phyloP scores from a whole-genome alignment of 2,113 vertebrate species.

The Phalacrocorax brasilianus region DNA sequence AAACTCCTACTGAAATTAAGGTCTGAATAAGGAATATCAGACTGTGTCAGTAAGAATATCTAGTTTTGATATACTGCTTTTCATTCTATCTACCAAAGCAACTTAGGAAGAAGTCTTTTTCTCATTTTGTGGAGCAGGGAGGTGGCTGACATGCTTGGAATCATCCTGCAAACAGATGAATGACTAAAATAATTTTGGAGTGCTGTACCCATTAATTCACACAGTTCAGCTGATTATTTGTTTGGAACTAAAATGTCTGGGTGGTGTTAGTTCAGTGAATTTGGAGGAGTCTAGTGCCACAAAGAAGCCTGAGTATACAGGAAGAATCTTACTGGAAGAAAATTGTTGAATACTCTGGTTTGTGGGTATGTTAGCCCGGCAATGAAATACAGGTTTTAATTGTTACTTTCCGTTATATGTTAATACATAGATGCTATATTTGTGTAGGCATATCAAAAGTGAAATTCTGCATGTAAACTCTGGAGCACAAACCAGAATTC shows the following conservation, averaged over 20 bases:
- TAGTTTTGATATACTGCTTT: neutral
- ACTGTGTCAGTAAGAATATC: neutral
- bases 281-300: neutral
- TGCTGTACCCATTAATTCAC: neutral
- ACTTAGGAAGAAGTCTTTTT: neutral
- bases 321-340: neutral
- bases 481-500: neutral
- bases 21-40: neutral
- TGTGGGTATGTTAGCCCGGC: neutral
- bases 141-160: neutral
- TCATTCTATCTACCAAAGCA: neutral
- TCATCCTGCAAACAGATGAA: neutral
- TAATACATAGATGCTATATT: neutral
- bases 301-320: neutral
- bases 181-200: neutral
- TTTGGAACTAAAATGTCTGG: neutral
- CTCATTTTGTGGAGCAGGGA: neutral
- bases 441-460: neutral
- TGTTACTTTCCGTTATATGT: neutral
- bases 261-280: neutral
- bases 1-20: neutral
- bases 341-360: neutral
- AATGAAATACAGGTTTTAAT: neutral
- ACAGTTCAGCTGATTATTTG: neutral
- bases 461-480: neutral